Conservation (phyloP, 1,140 invertebrate species). For the Drosophila tropicalis region DNA sequence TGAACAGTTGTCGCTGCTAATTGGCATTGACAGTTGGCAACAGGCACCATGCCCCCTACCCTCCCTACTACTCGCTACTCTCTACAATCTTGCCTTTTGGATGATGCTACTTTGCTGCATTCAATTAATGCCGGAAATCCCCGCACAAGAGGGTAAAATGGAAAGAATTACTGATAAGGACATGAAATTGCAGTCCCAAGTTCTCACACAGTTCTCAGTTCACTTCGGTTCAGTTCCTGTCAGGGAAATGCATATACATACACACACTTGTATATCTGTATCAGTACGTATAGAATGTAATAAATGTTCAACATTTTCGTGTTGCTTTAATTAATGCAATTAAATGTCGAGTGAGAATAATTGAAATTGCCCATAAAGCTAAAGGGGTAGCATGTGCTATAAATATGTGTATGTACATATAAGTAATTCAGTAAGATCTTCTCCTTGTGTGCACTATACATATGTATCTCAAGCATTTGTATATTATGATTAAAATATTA, state of each 20-base stretch:
- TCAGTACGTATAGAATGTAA: conserved; percentile 20
- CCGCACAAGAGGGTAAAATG: conserved; percentile 31
- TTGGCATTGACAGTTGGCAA: conserved; percentile 37
- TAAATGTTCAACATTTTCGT: conserved; percentile 58
- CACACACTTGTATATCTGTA: too few relatives aligned
- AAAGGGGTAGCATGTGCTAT: conserved; percentile 28
- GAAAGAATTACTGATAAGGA: conserved; percentile 44
- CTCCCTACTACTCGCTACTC: not conserved
- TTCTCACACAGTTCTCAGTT: not conserved
- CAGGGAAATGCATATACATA: not conserved
- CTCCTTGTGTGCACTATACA: not conserved
- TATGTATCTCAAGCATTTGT: too few relatives aligned
- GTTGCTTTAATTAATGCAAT: conserved; percentile 58
- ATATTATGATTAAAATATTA: too few relatives aligned
- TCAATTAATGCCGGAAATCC: conserved; percentile 56
- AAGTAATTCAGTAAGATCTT: not conserved
- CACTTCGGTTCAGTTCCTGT: conserved; percentile 10
- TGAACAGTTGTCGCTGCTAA: conserved; percentile 25
- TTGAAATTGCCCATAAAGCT: conserved; percentile 41
- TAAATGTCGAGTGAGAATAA: conserved; percentile 52
- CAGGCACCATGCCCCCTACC: conserved; percentile 15
- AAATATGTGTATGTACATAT: conserved; percentile 4
- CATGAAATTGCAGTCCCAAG: conserved; percentile 8
- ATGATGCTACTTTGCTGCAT: conserved; percentile 44
- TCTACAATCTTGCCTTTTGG: not conserved